Conservation (phyloP, 2,797 vertebrate genomes). For the Distichodus sexfasciatus region DNA sequence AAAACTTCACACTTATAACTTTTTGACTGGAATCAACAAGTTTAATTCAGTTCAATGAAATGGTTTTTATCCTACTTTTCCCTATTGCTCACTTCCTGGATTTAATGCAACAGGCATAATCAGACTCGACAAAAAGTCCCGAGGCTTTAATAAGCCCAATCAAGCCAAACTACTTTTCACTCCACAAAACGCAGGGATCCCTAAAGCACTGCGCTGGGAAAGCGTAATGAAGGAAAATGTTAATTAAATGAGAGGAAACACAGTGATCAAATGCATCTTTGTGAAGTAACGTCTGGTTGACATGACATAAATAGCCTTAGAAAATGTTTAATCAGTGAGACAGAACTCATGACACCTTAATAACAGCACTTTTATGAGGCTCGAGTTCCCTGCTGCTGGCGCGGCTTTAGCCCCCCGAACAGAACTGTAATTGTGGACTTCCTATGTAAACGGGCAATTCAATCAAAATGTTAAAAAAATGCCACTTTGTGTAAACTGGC, state of each 20-base stretch:
- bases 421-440: constrained; percentile 51
- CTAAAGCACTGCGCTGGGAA: constrained; percentile 34
- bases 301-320: constrained; percentile 50
- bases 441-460: constrained; percentile 53
- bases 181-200: constrained; percentile 33
- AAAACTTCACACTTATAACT: too few species aligned
- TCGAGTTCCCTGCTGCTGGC: constrained; percentile 44
- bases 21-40: too few species aligned
- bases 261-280: constrained; percentile 47
- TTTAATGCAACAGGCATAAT: constrained; percentile 26
- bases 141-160: constrained; percentile 32
- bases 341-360: constrained; percentile 55
- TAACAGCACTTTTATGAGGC: constrained; percentile 48
- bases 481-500: constrained; percentile 47
- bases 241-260: constrained; percentile 49
- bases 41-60: constrained; percentile 5
- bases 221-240: constrained; percentile 32
- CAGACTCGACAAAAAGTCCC: constrained; percentile 22
- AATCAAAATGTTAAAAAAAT: constrained; percentile 49
- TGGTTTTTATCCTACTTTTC: constrained; percentile 14
- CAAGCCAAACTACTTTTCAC: constrained; percentile 38
- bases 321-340: constrained; percentile 50
- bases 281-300: constrained; percentile 50
- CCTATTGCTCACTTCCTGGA: constrained; percentile 32
- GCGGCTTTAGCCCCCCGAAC: constrained; percentile 35